These are phyloP conservation scores for Ctenodactylus gundi DNA, from an alignment of 2,113 vertebrate species.

Conservation along the genomic window DNA sequence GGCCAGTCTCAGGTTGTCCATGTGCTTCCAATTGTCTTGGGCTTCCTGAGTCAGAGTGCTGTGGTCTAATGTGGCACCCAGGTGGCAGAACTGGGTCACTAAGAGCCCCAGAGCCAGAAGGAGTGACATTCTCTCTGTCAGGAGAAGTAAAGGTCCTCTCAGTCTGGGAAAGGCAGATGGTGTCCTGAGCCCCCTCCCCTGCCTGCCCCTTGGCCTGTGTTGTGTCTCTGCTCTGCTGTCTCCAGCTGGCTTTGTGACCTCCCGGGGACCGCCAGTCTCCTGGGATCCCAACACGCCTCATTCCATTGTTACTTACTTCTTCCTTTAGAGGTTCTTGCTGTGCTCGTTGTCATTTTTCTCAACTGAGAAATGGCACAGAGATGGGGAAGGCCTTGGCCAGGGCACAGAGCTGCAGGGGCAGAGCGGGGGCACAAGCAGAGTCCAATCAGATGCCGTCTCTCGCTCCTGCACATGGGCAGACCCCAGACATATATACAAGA, in stretches of 20 bases:
- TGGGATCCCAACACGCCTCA: too few relatives aligned
- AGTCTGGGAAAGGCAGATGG: accelerated
- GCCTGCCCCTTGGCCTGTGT: accelerated
- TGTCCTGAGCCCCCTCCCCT: too few relatives aligned
- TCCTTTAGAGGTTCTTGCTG: too few relatives aligned
- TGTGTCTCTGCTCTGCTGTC: accelerated
- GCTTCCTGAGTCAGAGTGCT: accelerated
- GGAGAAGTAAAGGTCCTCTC: neutral
- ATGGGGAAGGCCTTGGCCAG: neutral
- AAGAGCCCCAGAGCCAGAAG: conserved; percentile 15
- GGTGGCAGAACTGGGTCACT: neutral
- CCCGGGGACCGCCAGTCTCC: too few relatives aligned
- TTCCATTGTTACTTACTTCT: too few relatives aligned
- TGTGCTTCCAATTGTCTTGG: accelerated
- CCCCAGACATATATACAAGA: too few relatives aligned
- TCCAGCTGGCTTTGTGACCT: too few relatives aligned
- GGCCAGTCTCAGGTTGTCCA: conserved; percentile 54
- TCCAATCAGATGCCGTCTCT: too few relatives aligned
- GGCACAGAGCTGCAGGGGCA: too few relatives aligned
- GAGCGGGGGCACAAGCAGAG: too few relatives aligned
- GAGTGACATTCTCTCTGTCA: neutral
- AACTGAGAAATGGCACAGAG: neutral
- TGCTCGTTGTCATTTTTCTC: too few relatives aligned
- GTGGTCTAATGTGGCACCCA: accelerated
- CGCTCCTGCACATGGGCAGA: too few relatives aligned